Evolutionary conservation across 2,888 invertebrate genomes (phyloP).

Genomic region (Eupithecia exiguata): DNA sequence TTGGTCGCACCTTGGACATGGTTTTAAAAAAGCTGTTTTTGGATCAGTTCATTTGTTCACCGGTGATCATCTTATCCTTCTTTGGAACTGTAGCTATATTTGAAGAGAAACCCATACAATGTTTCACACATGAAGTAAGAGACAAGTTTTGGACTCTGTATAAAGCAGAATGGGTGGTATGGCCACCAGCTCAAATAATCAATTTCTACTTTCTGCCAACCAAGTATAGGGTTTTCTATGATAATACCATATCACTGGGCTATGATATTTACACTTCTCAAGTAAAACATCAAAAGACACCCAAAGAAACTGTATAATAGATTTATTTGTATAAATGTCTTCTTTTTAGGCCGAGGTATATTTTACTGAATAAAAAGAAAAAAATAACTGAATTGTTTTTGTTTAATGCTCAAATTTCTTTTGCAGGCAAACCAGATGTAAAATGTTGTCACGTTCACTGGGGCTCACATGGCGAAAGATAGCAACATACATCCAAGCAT

Average conservation of each 20-base stretch:
- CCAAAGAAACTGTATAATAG: background rate
- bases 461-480: slow-evolving; percentile 67
- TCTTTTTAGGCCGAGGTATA: background rate
- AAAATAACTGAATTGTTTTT: too few relatives aligned
- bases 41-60: slow-evolving; percentile 94
- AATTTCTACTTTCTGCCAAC: slow-evolving; percentile 95
- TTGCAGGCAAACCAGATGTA: background rate
- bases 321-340: background rate
- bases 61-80: slow-evolving; percentile 89
- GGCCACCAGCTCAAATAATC: slow-evolving; percentile 96
- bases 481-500: slow-evolving; percentile 56
- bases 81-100: slow-evolving; percentile 89
- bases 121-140: slow-evolving; percentile 87
- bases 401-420: slow-evolving; percentile 5
- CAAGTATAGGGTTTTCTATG: slow-evolving; percentile 92
- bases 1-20: slow-evolving; percentile 86
- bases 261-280: slow-evolving; percentile 94
- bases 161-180: slow-evolving; percentile 94
- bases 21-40: slow-evolving; percentile 90
- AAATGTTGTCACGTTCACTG: slow-evolving; percentile 38
- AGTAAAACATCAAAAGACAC: slow-evolving; percentile 84
- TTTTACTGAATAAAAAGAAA: slow-evolving; percentile 32
- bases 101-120: slow-evolving; percentile 85
- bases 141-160: slow-evolving; percentile 91
- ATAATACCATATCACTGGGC: slow-evolving; percentile 92